Evolutionary conservation across 2,113 vertebrate species (phyloP).

Genomic region (Planiliza haematocheilus): DNA sequence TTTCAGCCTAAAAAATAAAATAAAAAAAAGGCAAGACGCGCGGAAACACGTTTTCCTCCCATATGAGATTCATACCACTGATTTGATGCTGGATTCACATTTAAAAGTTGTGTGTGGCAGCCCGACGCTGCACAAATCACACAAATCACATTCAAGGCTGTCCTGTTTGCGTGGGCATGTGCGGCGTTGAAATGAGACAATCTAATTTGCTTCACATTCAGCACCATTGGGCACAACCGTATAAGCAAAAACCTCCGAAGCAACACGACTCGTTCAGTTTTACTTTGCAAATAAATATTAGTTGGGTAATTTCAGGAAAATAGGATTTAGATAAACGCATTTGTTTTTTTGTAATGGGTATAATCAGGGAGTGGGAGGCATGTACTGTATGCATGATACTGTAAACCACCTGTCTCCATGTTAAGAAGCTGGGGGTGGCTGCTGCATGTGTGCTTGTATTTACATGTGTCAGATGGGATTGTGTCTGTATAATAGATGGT

Average conservation of each 20-base stretch:
- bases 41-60: slow-evolving; percentile 31
- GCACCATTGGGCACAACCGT: not conserved
- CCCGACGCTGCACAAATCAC: not conserved
- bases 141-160: slow-evolving; percentile 55
- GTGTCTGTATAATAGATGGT: slow-evolving; percentile 35
- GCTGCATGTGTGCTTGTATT: slow-evolving; percentile 9
- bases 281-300: not conserved
- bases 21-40: not conserved
- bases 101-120: slow-evolving; percentile 23
- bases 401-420: slow-evolving; percentile 7
- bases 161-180: slow-evolving; percentile 15
- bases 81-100: slow-evolving; percentile 41
- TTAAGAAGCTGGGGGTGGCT: not conserved
- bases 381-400: slow-evolving; percentile 7
- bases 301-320: slow-evolving; percentile 12
- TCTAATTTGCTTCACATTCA: slow-evolving; percentile 38
- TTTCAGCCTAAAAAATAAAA: slow-evolving; percentile 23
- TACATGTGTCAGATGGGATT: slow-evolving; percentile 31
- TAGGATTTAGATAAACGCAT: slow-evolving; percentile 1
- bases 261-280: not conserved
- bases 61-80: slow-evolving; percentile 36
- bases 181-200: slow-evolving; percentile 8
- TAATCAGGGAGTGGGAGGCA: slow-evolving; percentile 44
- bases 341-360: not conserved
- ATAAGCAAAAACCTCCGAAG: slow-evolving; percentile 12